Base-by-base conservation (phyloP, 92 coral and sea anemone genomes). In the Phenganax marumi region DNA sequence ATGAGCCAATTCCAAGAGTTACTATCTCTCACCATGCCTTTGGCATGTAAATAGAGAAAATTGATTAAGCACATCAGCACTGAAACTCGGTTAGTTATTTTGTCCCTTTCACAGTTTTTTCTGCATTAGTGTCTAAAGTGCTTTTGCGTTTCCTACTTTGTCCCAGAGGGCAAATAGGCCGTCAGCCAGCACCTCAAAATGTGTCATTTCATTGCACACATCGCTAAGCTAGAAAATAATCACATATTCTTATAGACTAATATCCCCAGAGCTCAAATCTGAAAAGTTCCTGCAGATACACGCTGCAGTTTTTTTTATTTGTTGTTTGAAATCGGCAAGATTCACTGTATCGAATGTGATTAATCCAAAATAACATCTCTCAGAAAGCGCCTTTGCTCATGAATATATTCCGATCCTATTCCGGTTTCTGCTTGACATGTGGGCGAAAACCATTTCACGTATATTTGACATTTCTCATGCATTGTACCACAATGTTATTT, bases 181-280 rank as follows among this genome's bases (percentile, higher is more conserved):
- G 60, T 54, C n/a, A 10, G 60, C 60, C n/a, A 54, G 11, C n/a
- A n/a, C 11, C 11, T n/a, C 60, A 10, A 54, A 54, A 54, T 10
- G 60, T 54, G 60, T 54, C 60, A 10, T 54, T 54, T 54, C 60
- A n/a, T n/a, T 54, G 60, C 11, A 26, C 75, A 43, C 52, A 50
- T 46, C 52, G 75, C 75, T 70, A 70, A 70, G 75, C 75, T 70
- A 70, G 43, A 70, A 70, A 43, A 70, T 39, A 70, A 70, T 21
- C n/a, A 70, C 53, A 70, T 70, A 26, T 16, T 26, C 54, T 70
- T 70, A 19, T 70, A 16, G 52, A 70, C 43, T 5, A 49, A 66
- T 56, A 54, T n/a, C 10, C n/a, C 11, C 60, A 10, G 60, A 54
- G n/a, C n/a, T 54, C 11, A 10, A 54, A 54, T 10, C 60, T 54